Conservation (phyloP, 2,113 vertebrate species). For the Passer domesticus region DNA sequence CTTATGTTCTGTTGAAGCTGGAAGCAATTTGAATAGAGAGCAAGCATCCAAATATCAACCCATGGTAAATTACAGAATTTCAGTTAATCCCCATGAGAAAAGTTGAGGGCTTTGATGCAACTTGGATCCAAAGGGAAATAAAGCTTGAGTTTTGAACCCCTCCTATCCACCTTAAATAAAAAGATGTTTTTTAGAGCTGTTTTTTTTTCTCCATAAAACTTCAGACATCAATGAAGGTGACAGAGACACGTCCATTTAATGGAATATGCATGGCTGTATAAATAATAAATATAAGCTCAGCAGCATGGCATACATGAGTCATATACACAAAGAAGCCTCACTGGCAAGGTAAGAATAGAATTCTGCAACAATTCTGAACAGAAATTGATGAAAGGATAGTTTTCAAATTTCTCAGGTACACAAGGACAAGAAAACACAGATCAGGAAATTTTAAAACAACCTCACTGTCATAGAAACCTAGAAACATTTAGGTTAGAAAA, state of each 20-base stretch:
- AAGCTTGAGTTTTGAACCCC: not conserved
- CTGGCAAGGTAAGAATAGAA: not conserved
- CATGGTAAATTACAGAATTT: not conserved
- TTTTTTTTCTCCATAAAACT: not conserved
- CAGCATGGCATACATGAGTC: not conserved
- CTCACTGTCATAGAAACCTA: not conserved
- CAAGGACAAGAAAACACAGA: not conserved
- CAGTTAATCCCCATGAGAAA: not conserved
- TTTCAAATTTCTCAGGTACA: not conserved
- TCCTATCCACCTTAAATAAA: not conserved
- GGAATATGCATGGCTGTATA: constrained; percentile 21
- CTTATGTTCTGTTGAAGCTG: not conserved
- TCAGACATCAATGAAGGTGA: not conserved
- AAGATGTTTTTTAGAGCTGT: not conserved
- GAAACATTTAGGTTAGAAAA: not conserved
- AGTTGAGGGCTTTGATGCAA: not conserved
- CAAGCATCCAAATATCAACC: not conserved
- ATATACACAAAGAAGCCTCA: not conserved
- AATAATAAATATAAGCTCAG: constrained; percentile 53
- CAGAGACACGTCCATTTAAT: not conserved
- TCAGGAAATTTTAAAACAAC: not conserved
- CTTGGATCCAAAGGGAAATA: not conserved
- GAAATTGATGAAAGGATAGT: not conserved
- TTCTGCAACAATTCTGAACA: not conserved
- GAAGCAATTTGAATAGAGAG: not conserved